Percentiles rank a stretch among this genome's conserved stretches.
These are phyloP conservation scores for Drosophila oshimai DNA, from an alignment of 1,140 invertebrate species.

Conservation along the genomic window DNA sequence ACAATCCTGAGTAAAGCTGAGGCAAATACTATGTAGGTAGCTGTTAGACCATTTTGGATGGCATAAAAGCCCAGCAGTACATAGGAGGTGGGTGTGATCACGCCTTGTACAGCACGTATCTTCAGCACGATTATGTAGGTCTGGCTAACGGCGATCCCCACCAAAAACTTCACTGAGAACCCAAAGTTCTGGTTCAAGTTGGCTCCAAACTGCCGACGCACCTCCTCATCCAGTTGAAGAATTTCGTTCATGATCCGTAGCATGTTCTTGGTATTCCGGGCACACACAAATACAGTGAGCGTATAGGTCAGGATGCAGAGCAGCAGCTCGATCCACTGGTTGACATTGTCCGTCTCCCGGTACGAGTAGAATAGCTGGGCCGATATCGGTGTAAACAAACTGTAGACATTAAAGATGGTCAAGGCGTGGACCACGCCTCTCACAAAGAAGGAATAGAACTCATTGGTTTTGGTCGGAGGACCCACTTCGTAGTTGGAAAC, in stretches of 20 bases:
- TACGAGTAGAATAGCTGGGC: constrained; percentile 66
- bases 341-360: constrained; percentile 77
- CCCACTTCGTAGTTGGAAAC: constrained; percentile 68
- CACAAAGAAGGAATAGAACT: constrained; percentile 73
- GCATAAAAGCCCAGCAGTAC: constrained; percentile 69
- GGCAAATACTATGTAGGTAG: constrained; percentile 73
- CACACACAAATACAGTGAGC: constrained; percentile 65
- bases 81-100: constrained; percentile 60
- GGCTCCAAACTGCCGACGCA: constrained; percentile 47
- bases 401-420: constrained; percentile 76
- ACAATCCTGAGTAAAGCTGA: constrained; percentile 65
- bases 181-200: constrained; percentile 55
- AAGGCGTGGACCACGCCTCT: constrained; percentile 64
- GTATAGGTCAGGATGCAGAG: constrained; percentile 72
- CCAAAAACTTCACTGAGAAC: constrained; percentile 66
- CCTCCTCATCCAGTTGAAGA: constrained; percentile 67
- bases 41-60: constrained; percentile 64
- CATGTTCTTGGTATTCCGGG: constrained; percentile 62
- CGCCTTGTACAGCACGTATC: constrained; percentile 32
- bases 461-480: constrained; percentile 60
- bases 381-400: constrained; percentile 57
- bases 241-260: constrained; percentile 75
- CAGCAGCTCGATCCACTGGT: constrained; percentile 76
- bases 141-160: constrained; percentile 62
- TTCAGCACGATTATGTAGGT: constrained; percentile 65